Percentiles rank a stretch among this genome's conserved stretches.
Conservation (phyloP, 2,113 vertebrate species). For the Terrapene triunguis region DNA sequence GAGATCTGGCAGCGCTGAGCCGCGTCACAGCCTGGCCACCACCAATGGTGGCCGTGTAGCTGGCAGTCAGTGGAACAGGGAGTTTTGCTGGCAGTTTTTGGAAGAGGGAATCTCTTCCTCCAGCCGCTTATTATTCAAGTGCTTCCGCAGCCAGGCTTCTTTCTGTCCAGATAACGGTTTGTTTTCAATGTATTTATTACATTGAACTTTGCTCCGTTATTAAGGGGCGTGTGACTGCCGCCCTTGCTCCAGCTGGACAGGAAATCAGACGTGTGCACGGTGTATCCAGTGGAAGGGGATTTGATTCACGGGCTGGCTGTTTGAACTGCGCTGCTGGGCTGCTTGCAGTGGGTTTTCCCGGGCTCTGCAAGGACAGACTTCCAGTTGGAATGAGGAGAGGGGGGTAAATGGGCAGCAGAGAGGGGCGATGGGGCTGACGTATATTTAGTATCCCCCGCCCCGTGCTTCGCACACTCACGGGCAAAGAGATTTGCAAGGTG, state of each 20-base stretch:
- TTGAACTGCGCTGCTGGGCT: not conserved
- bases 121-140: not conserved
- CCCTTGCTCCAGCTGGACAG: not conserved
- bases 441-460: not conserved
- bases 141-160: not conserved
- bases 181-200: not conserved
- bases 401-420: not conserved
- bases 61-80: not conserved
- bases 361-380: not conserved
- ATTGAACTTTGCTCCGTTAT: not conserved
- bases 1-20: not conserved
- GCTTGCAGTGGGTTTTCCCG: not conserved
- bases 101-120: not conserved
- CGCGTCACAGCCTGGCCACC: not conserved
- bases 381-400: not conserved
- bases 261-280: not conserved
- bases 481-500: not conserved
- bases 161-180: not conserved
- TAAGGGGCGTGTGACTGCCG: not conserved
- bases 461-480: fast-evolving
- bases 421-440: not conserved
- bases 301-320: not conserved
- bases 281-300: not conserved
- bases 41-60: not conserved
- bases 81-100: not conserved